Conservation (phyloP, 2,797 vertebrate genomes). For the Varecia variegata region DNA sequence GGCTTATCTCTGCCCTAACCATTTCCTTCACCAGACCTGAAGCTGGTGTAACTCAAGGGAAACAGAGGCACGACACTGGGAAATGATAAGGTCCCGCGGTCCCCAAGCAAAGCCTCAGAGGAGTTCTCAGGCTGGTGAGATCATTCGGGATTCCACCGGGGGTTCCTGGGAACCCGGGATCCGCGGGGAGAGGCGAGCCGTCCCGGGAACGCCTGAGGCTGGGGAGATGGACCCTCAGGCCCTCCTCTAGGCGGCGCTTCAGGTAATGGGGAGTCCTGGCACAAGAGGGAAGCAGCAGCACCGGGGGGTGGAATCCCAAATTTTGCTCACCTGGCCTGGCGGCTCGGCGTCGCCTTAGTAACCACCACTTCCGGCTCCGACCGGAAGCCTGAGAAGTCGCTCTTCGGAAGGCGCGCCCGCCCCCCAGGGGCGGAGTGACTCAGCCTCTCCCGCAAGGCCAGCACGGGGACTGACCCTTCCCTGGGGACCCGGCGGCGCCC, state of each 20-base stretch:
- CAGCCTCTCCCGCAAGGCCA: rapidly evolving
- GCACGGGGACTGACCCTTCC: rapidly evolving
- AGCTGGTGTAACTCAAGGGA: background rate
- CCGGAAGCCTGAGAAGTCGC: background rate
- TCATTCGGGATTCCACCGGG: background rate
- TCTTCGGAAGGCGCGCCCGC: rapidly evolving
- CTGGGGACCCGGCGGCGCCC: background rate
- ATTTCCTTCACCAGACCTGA: background rate
- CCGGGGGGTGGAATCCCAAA: rapidly evolving
- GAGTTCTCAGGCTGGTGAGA: background rate
- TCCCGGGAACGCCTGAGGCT: background rate
- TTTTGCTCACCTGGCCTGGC: background rate
- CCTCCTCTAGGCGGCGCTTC: too few relatives aligned
- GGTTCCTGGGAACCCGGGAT: background rate
- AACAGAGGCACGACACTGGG: background rate
- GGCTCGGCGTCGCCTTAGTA: slow-evolving; percentile 67
- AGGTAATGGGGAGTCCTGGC: too few relatives aligned
- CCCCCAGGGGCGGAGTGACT: background rate
- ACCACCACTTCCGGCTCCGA: slow-evolving; percentile 58
- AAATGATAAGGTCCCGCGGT: background rate
- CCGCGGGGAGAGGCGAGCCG: background rate
- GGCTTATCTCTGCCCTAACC: background rate
- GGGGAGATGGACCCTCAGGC: background rate
- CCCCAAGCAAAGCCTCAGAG: background rate
- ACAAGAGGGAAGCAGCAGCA: rapidly evolving